Conservation (phyloP, 2,797 vertebrate genomes). For the Molossus molossus region DNA sequence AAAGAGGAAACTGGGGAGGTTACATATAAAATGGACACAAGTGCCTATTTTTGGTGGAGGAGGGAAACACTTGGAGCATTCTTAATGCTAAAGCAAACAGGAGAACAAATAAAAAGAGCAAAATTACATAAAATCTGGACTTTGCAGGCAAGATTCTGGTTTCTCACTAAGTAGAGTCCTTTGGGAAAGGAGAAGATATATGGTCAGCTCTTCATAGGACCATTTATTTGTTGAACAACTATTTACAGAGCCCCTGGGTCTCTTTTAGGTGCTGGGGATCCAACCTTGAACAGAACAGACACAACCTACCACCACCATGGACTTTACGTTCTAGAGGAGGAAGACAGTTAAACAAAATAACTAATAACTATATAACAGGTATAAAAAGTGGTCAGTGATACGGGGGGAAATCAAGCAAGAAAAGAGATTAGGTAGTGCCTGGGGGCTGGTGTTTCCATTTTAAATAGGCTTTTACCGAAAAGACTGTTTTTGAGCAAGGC, state of each 20-base stretch:
- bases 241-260: background rate
- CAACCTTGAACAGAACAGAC: background rate
- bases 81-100: slow-evolving; percentile 47
- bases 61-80: background rate
- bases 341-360: background rate
- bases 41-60: background rate
- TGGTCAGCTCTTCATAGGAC: background rate
- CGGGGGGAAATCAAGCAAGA: background rate
- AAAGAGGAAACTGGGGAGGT: slow-evolving; percentile 19
- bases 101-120: slow-evolving; percentile 24
- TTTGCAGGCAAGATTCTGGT: background rate
- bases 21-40: slow-evolving; percentile 24
- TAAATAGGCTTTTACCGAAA: background rate
- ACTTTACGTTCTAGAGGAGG: background rate
- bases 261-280: background rate
- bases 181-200: background rate
- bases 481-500: background rate
- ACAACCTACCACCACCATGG: no score
- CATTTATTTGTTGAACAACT: background rate
- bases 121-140: slow-evolving; percentile 38
- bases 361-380: background rate
- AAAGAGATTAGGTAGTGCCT: background rate
- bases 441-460: background rate
- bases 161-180: background rate
- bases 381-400: background rate